These are phyloP conservation scores for Paraplagusia blochii DNA, from an alignment of 2,113 vertebrate species.

Conservation along the genomic window DNA sequence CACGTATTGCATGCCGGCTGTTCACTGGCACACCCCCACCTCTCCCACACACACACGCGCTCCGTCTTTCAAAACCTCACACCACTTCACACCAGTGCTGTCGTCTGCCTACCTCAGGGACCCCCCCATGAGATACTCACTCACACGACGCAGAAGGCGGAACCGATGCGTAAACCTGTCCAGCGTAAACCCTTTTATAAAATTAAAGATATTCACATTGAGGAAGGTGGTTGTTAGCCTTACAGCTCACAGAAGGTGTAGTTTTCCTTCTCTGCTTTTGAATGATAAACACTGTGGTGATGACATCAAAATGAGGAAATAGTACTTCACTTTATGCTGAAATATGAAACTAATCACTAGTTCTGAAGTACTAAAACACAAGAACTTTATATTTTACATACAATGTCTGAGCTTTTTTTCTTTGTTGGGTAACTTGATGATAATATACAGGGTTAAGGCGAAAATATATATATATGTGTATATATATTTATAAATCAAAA, in stretches of 20 bases:
- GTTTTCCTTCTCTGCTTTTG: slow-evolving; percentile 3
- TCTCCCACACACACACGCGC: too few relatives aligned
- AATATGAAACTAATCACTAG: not conserved
- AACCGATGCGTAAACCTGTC: slow-evolving; percentile 39
- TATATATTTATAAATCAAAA: too few relatives aligned
- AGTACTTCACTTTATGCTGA: not conserved
- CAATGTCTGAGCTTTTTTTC: too few relatives aligned
- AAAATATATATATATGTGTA: too few relatives aligned
- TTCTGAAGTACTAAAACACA: too few relatives aligned
- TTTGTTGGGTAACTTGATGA: too few relatives aligned
- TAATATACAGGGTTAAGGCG: too few relatives aligned
- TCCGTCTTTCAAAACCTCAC: slow-evolving; percentile 2
- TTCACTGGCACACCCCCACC: slow-evolving; percentile 30
- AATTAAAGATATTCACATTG: slow-evolving; percentile 58
- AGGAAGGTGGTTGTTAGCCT: slow-evolving; percentile 45
- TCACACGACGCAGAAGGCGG: slow-evolving; percentile 55
- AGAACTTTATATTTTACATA: too few relatives aligned
- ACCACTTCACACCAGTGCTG: slow-evolving; percentile 32
- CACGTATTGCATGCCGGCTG: slow-evolving; percentile 72
- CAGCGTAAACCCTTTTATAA: slow-evolving; percentile 63
- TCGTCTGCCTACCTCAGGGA: slow-evolving; percentile 27
- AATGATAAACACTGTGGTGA: not conserved
- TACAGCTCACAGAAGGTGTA: slow-evolving; percentile 31
- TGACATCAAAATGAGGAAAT: slow-evolving; percentile 13
- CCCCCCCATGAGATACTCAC: slow-evolving; percentile 47